Evolutionary conservation across 2,113 vertebrate species (phyloP).

Genomic region (Platysternon megacephalum): DNA sequence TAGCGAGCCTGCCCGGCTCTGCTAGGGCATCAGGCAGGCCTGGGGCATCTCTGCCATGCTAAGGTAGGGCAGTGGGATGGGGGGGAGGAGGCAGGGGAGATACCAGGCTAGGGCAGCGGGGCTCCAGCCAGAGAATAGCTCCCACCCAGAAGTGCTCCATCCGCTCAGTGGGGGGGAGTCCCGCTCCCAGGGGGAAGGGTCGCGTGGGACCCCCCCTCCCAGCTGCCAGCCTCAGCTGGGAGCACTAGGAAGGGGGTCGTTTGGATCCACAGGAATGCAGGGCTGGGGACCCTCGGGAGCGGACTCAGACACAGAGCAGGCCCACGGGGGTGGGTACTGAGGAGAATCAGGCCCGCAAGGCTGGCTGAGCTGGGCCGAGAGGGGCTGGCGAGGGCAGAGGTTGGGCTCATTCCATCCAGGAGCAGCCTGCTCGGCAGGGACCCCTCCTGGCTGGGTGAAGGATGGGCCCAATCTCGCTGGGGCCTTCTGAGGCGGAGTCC

Average conservation of each 20-base stretch:
- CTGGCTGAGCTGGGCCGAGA: background rate
- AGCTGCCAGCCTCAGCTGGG: background rate
- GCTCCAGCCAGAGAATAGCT: background rate
- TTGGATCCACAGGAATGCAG: background rate
- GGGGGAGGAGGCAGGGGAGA: too few relatives aligned
- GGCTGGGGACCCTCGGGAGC: background rate
- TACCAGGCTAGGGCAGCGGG: too few relatives aligned
- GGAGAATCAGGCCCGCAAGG: background rate
- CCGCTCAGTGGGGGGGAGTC: background rate
- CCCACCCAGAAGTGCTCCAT: too few relatives aligned
- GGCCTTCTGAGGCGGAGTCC: background rate
- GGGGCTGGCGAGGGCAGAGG: too few relatives aligned
- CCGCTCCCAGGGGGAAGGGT: background rate
- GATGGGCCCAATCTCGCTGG: background rate
- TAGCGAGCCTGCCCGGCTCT: background rate
- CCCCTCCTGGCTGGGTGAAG: background rate
- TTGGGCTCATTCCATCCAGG: background rate
- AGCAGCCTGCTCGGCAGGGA: background rate
- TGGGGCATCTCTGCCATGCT: too few relatives aligned
- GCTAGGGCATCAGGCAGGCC: too few relatives aligned
- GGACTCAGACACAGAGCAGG: background rate
- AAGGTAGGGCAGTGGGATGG: background rate
- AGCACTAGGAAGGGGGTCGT: background rate
- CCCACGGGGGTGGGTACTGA: too few relatives aligned
- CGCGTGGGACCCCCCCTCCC: background rate